phyloP scores from a whole-genome alignment of 2,888 invertebrate species.

The Phengaris arion region DNA sequence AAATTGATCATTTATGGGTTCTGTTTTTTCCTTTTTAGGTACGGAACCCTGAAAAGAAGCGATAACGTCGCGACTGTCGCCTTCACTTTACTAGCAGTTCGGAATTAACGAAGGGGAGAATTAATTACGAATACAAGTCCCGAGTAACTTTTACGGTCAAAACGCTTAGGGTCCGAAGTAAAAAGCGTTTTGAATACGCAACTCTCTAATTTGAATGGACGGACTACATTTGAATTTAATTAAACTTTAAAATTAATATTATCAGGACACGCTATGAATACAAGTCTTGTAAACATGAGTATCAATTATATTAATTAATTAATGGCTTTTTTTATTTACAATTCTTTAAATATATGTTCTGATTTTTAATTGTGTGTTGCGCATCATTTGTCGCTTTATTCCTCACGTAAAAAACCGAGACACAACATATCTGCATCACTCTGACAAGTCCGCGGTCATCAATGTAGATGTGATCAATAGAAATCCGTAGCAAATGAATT shows the following conservation, averaged over 20 bases:
- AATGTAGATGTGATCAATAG: constrained; percentile 9
- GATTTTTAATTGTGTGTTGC: no score
- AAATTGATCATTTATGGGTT: no score
- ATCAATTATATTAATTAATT: not conserved
- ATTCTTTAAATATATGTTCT: not conserved
- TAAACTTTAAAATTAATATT: constrained; percentile 22
- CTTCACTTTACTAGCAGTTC: constrained; percentile 19
- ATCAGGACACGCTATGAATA: constrained; percentile 13
- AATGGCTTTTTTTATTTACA: not conserved
- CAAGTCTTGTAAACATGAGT: not conserved
- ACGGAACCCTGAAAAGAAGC: not conserved
- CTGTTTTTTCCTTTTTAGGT: no score
- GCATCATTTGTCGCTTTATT: not conserved
- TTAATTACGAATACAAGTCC: constrained; percentile 58
- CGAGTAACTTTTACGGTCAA: constrained; percentile 15
- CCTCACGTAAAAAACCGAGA: not conserved
- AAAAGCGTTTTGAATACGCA: constrained; percentile 28
- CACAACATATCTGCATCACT: not conserved
- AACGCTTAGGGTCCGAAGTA: constrained; percentile 19
- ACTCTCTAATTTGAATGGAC: constrained; percentile 28
- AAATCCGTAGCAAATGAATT: constrained; percentile 18
- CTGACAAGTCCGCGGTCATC: constrained; percentile 10
- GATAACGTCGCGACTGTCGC: constrained; percentile 10
- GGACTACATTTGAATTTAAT: constrained; percentile 26
- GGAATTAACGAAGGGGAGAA: constrained; percentile 49